Evolutionary conservation across 2,113 vertebrate genomes (phyloP).

Genomic region (Odocoileus hemionus): DNA sequence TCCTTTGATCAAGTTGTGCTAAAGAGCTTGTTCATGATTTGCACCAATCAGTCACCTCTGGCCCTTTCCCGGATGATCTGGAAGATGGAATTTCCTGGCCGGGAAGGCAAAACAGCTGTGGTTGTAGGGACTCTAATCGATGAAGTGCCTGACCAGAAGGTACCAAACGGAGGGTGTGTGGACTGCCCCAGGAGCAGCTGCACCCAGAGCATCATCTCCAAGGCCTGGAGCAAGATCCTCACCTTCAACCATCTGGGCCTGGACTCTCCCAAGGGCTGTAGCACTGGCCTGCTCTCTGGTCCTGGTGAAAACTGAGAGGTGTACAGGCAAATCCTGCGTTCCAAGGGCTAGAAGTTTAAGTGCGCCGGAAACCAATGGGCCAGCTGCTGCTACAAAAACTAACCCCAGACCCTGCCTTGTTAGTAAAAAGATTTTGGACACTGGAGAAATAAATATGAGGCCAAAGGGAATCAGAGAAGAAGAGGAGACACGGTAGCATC

Average conservation of each 20-base stretch:
- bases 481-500: background rate
- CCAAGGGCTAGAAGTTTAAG: background rate
- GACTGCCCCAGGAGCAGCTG: background rate
- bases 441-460: background rate
- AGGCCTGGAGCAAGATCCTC: background rate
- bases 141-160: background rate
- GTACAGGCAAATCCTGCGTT: background rate
- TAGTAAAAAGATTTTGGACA: background rate
- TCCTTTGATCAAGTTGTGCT: background rate
- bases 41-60: background rate
- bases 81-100: background rate
- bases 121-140: background rate
- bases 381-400: background rate
- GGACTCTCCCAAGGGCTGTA: background rate
- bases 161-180: background rate
- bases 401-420: background rate
- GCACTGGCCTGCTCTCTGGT: background rate
- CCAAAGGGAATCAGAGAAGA: background rate
- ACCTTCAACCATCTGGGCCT: background rate
- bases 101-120: background rate
- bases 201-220: background rate
- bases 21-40: background rate
- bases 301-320: background rate
- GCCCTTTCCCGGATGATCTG: background rate
- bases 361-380: accelerated